Conservation (phyloP, 1,140 invertebrate genomes). For the Agrypnia vestita region DNA sequence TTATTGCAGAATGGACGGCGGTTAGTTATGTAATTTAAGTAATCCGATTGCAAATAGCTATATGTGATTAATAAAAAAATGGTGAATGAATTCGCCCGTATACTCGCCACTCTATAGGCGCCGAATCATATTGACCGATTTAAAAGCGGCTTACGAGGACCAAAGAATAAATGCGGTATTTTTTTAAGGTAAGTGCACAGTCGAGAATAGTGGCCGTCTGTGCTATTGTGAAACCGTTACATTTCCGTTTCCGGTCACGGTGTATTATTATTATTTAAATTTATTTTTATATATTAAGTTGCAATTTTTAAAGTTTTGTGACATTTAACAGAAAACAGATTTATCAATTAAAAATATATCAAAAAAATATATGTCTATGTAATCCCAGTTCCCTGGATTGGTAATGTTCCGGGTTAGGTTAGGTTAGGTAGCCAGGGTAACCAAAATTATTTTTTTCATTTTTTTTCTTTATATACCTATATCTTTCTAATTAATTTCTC, state of each 20-base stretch:
- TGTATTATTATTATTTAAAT: neutral
- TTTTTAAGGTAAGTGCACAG: neutral
- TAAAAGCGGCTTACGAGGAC: constrained; percentile 24
- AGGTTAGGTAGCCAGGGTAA: too few species aligned
- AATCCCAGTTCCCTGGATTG: too few species aligned
- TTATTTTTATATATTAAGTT: neutral
- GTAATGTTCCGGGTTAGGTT: too few species aligned
- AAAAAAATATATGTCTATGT: too few species aligned
- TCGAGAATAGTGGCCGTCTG: neutral
- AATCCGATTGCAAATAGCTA: constrained; percentile 30
- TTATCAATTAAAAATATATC: too few species aligned
- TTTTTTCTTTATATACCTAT: too few species aligned
- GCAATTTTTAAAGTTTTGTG: too few species aligned
- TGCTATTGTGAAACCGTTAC: neutral
- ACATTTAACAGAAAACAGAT: too few species aligned
- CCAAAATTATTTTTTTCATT: too few species aligned
- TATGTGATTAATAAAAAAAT: too few species aligned
- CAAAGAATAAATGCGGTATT: constrained; percentile 5
- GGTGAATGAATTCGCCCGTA: constrained; percentile 29
- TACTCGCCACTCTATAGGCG: constrained; percentile 18
- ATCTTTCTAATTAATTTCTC: too few species aligned
- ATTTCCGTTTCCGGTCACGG: constrained; percentile 2
- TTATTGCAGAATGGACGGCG: constrained; percentile 12
- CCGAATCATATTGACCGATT: constrained; percentile 24
- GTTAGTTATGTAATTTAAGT: constrained; percentile 20